These are phyloP conservation scores for Phyllotreta cruciferae DNA, from an alignment of 2,888 invertebrate species.

Conservation along the genomic window DNA sequence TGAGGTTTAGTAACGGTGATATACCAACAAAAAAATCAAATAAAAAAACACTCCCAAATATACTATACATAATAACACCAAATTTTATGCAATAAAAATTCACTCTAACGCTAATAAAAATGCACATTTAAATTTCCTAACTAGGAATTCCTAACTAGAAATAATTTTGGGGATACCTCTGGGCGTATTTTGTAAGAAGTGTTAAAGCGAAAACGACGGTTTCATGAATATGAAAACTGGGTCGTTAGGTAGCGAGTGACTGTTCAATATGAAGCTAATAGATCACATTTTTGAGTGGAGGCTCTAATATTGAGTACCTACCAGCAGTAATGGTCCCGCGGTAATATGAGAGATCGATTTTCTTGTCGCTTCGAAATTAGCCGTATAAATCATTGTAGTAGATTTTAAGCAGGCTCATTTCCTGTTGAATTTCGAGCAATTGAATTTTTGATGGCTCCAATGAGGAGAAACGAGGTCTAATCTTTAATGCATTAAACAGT, in stretches of 20 bases:
- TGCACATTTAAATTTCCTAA: no score
- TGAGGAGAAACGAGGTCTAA: neutral
- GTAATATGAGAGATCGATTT: slow-evolving; percentile 10
- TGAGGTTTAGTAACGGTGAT: neutral
- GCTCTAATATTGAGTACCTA: slow-evolving; percentile 9
- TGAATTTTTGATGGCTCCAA: neutral
- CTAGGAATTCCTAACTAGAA: no score
- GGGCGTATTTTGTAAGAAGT: neutral
- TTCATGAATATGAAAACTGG: slow-evolving; percentile 13
- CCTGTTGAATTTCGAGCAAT: no score
- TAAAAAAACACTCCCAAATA: no score
- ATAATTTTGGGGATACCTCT: neutral
- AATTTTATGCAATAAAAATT: no score
- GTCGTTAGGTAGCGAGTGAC: slow-evolving; percentile 11
- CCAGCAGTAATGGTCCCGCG: neutral
- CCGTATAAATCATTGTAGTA: slow-evolving; percentile 6
- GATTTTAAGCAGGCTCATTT: neutral
- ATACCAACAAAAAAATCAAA: neutral
- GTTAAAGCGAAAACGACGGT: slow-evolving; percentile 8
- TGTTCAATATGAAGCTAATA: slow-evolving; percentile 14
- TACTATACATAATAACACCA: no score
- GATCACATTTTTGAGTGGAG: slow-evolving; percentile 13
- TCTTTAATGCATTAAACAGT: slow-evolving; percentile 12
- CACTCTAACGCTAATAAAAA: no score
- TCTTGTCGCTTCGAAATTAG: slow-evolving; percentile 1